Conservation (phyloP, 2,888 invertebrate species). For the Melinaea marsaeus region DNA sequence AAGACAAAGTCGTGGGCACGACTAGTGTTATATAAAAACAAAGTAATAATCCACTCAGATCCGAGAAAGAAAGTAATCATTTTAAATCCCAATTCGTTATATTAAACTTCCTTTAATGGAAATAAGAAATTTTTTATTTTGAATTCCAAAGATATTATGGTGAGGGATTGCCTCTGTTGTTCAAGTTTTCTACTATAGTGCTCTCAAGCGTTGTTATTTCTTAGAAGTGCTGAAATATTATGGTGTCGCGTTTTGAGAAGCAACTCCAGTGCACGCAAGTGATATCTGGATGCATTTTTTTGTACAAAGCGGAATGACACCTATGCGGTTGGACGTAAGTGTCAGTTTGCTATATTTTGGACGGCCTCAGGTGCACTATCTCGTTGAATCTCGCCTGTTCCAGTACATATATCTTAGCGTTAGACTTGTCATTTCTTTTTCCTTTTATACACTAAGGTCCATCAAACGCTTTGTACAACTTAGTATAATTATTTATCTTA, state of each 20-base stretch:
- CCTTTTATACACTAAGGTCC: conserved; percentile 44
- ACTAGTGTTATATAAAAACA: no score
- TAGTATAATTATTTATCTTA: conserved; percentile 27
- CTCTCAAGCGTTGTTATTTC: conserved; percentile 72
- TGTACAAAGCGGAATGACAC: conserved; percentile 34
- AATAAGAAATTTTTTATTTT: conserved; percentile 35
- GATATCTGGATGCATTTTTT: conserved; percentile 50
- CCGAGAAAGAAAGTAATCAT: no score
- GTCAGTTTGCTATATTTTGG: conserved; percentile 34
- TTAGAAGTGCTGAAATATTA: conserved; percentile 70
- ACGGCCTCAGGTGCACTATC: conserved; percentile 63
- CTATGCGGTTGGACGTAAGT: conserved; percentile 35
- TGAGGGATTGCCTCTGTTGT: conserved; percentile 59
- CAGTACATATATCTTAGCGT: conserved; percentile 66
- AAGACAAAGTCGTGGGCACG: no score
- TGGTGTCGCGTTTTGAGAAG: conserved; percentile 51
- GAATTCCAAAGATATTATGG: conserved; percentile 51
- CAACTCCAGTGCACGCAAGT: conserved; percentile 52
- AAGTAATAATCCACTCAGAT: no score
- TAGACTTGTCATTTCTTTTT: conserved; percentile 57
- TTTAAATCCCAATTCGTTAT: neutral
- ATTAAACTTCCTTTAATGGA: neutral
- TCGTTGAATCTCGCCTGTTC: conserved; percentile 67
- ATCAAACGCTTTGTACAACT: conserved; percentile 34
- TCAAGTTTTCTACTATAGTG: conserved; percentile 60